Base-by-base conservation (phyloP, 2,888 invertebrate genomes). In the Drosophila rellima region DNA sequence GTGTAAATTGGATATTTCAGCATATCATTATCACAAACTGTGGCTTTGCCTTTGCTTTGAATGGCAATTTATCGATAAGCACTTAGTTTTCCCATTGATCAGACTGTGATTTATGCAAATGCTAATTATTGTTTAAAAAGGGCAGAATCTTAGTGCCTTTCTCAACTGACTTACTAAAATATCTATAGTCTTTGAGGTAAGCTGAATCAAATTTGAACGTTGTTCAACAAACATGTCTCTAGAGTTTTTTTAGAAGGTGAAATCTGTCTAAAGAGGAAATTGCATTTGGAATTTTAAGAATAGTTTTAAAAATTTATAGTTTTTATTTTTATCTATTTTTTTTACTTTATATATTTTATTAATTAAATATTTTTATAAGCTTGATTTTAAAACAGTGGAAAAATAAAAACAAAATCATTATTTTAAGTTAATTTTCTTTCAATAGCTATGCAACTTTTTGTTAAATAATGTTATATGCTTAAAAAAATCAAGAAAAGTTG, bases 1-100 rank as follows among this genome's bases (percentile, higher is more conserved):
- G 37, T 59, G 60, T 50, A 59, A 50, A 63, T 52, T 48, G 42
- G 35, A 52, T 73, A 37, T 63, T 78, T 64, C 33, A 66, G 76
- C 76, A 78, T 80, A 80, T 80, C 78, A 78, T 75, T 78, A 75
- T 59, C 68, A 40, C 78, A 75, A 56, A 45, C 52, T 78, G 67
- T 63, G 74, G 70, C 70, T 57, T 57, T 44, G 50, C 44, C 42
- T 31, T 33, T 51, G 75, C 70, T 62, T 76, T 51, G 52, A 60
- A 45, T 74, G 45, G 37, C 65, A 79, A 70, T 74, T 74, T 78
- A 59, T 68, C 69, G 79, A 75, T 74, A 78, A 54, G 56, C 63
- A 56, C 56, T 61, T 54, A 51, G 40, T 39, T 60, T 45, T 29
- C 44, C 13, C 33, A 47, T 56, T 62, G 20, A 59, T 39, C 35